Evolutionary conservation across 2,888 invertebrate species (phyloP).

Genomic region (Odontomyia ornata): DNA sequence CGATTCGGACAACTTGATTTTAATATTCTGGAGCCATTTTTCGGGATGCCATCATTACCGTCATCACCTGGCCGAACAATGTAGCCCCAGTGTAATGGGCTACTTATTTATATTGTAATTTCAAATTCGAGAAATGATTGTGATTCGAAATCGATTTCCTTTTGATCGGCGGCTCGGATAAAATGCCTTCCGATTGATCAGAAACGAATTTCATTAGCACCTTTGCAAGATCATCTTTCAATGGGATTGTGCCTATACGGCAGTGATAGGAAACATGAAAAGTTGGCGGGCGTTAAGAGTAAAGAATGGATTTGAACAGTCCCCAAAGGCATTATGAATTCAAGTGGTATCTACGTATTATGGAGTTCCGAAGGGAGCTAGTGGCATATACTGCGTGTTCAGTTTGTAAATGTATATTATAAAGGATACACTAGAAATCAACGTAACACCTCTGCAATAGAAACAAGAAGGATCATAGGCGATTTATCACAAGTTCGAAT

Average conservation of each 20-base stretch:
- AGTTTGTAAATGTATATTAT: too few relatives aligned
- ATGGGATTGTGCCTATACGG: background rate
- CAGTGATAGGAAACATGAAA: background rate
- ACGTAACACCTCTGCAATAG: background rate
- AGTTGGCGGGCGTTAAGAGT: background rate
- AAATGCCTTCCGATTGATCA: constrained; percentile 41
- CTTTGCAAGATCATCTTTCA: constrained; percentile 32
- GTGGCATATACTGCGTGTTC: too few relatives aligned
- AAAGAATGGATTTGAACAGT: too few relatives aligned
- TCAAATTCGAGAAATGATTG: background rate
- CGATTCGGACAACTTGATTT: constrained; percentile 22
- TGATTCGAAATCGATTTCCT: constrained; percentile 36
- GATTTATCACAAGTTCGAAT: constrained; percentile 20
- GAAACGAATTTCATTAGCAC: constrained; percentile 41
- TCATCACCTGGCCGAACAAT: constrained; percentile 33
- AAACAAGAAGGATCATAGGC: background rate
- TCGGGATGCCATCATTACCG: constrained; percentile 31
- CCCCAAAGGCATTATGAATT: too few relatives aligned
- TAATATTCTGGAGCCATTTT: constrained; percentile 27
- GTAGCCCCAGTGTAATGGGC: constrained; percentile 16
- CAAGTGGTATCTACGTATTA: too few relatives aligned
- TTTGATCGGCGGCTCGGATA: constrained; percentile 31
- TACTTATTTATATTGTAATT: constrained; percentile 34
- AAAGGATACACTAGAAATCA: too few relatives aligned
- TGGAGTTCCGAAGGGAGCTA: too few relatives aligned